Conservation (phyloP, 2,113 vertebrate genomes). For the Lepus timidus region DNA sequence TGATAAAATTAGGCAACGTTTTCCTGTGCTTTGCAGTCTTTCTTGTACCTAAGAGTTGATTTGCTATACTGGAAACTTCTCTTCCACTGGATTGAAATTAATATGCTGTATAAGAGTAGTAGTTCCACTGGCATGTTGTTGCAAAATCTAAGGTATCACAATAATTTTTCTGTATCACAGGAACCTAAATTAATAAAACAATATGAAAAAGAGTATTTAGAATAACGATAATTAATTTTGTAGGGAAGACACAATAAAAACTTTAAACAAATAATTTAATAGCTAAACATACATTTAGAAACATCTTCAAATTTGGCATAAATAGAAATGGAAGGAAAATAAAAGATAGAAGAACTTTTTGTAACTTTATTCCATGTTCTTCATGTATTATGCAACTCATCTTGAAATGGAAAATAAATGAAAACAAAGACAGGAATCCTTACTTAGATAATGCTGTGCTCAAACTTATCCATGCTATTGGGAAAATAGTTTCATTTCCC, state of each 20-base stretch:
- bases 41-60: not conserved
- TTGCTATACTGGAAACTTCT: not conserved
- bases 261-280: not conserved
- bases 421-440: not conserved
- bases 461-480: not conserved
- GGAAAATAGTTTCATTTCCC: not conserved
- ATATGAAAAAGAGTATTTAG: slow-evolving; percentile 11
- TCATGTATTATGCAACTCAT: not conserved
- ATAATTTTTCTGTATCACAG: slow-evolving; percentile 4
- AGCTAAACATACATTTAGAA: not conserved
- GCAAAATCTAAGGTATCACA: not conserved
- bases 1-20: not conserved
- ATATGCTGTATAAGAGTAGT: not conserved
- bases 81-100: not conserved
- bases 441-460: not conserved
- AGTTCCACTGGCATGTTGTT: slow-evolving; percentile 47
- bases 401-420: slow-evolving; percentile 3
- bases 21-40: not conserved
- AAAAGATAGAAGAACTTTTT: not conserved
- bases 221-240: not conserved
- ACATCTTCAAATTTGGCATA: not conserved
- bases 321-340: not conserved
- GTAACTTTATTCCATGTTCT: not conserved
- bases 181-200: not conserved
- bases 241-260: not conserved